A percentile compares a stretch with the other conserved stretches of the same genome.
phyloP scores from a whole-genome alignment of 2,113 vertebrate species.

The Pseudopodoces humilis region DNA sequence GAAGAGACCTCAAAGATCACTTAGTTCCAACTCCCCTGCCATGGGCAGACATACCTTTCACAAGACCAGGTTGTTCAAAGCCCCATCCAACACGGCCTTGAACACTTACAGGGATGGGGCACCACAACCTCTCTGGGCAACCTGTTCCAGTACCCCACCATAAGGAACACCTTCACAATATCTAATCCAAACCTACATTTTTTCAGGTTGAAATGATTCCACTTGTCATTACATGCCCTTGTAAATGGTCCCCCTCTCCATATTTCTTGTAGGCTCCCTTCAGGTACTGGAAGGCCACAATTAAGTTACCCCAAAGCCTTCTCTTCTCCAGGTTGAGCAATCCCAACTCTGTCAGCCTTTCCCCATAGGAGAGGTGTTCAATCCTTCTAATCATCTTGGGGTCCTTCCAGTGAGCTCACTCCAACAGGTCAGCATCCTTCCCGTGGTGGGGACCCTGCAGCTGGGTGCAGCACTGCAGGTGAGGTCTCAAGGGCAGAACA shows the following conservation, averaged over 20 bases:
- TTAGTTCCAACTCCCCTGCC: neutral
- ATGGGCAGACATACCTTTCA: neutral
- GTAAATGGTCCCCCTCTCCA: neutral
- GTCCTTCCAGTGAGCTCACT: neutral
- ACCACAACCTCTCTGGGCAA: neutral
- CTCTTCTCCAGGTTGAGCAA: neutral
- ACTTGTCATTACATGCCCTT: neutral
- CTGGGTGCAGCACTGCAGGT: neutral
- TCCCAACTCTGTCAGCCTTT: neutral
- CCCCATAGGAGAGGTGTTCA: neutral
- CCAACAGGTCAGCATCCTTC: neutral
- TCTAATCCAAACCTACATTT: neutral
- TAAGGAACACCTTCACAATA: neutral
- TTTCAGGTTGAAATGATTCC: neutral
- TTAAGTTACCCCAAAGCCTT: neutral
- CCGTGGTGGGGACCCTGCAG: neutral
- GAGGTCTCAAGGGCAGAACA: neutral
- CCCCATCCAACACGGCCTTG: neutral
- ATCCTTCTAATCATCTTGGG: accelerated
- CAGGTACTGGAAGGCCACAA: neutral
- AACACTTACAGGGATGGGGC: neutral
- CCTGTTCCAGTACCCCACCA: neutral
- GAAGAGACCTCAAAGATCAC: neutral
- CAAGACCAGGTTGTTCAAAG: neutral
- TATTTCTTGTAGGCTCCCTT: neutral